Conservation (phyloP, 1,140 invertebrate genomes). For the Drosophila pectinifera region DNA sequence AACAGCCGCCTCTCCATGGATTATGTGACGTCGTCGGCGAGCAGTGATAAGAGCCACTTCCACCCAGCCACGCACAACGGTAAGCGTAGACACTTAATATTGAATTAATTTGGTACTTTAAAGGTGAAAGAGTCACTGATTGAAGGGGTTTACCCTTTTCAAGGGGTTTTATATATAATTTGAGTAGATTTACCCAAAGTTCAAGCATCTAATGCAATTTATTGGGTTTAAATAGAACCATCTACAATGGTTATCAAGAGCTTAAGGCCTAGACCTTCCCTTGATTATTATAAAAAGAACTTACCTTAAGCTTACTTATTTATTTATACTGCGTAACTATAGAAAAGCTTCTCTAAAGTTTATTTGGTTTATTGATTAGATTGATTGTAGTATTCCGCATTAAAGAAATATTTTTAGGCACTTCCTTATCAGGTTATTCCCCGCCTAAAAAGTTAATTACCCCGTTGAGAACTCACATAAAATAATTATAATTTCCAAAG, state of each 20-base stretch:
- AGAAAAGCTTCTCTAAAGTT: neutral
- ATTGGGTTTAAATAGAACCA: neutral
- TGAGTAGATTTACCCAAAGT: neutral
- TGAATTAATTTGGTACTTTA: constrained; percentile 5
- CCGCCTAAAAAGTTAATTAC: neutral
- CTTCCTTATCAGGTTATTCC: neutral
- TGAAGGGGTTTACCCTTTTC: neutral
- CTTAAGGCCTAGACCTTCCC: too few species aligned
- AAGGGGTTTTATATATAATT: neutral
- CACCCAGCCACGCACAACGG: constrained; percentile 71
- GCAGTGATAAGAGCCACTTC: constrained; percentile 78
- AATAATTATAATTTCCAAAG: constrained; percentile 3
- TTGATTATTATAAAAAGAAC: neutral
- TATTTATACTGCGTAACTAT: too few species aligned
- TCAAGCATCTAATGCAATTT: neutral
- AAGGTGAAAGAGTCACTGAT: constrained; percentile 14
- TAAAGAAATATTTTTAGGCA: neutral
- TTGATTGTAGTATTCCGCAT: neutral
- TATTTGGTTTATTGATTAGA: neutral
- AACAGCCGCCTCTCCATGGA: constrained; percentile 70
- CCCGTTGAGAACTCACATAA: neutral
- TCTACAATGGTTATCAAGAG: too few species aligned
- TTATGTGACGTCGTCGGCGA: constrained; percentile 52
- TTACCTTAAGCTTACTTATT: too few species aligned
- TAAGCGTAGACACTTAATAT: constrained; percentile 53